These are phyloP conservation scores for Apistogramma diplotaenia DNA, from an alignment of 2,113 vertebrate species.

Conservation along the genomic window DNA sequence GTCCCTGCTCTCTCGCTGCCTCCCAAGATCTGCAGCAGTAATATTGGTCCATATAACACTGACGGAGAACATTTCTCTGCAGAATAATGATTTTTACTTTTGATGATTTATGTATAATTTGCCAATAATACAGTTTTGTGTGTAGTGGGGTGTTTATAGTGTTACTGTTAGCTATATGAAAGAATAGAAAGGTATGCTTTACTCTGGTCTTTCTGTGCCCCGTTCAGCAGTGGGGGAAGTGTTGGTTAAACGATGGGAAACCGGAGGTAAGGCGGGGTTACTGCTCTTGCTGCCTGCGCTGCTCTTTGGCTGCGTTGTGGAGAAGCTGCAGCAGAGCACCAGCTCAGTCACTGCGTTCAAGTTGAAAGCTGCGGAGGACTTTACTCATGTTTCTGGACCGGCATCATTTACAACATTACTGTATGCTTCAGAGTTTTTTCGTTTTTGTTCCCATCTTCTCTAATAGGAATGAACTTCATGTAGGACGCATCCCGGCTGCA, in stretches of 20 bases:
- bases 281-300: not conserved
- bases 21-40: too few relatives aligned
- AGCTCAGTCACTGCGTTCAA: constrained; percentile 18
- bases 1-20: too few relatives aligned
- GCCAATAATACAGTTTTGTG: too few relatives aligned
- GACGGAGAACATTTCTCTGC: too few relatives aligned
- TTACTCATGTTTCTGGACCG: not conserved
- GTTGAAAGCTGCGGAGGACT: constrained; percentile 45
- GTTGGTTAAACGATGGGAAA: not conserved
- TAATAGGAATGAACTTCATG: constrained; percentile 30
- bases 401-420: not conserved
- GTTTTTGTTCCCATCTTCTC: not conserved
- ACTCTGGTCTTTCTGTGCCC: not conserved
- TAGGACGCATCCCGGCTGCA: constrained; percentile 26
- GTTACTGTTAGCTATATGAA: not conserved
- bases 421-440: not conserved
- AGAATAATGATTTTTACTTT: too few relatives aligned
- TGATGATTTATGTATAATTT: too few relatives aligned
- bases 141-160: too few relatives aligned
- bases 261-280: not conserved
- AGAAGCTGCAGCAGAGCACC: constrained; percentile 39
- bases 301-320: constrained; percentile 40
- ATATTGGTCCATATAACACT: too few relatives aligned
- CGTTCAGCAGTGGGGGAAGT: not conserved
- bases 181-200: not conserved